Evolutionary conservation across 2,888 invertebrate species (phyloP).

Genomic region (Thereva unica): DNA sequence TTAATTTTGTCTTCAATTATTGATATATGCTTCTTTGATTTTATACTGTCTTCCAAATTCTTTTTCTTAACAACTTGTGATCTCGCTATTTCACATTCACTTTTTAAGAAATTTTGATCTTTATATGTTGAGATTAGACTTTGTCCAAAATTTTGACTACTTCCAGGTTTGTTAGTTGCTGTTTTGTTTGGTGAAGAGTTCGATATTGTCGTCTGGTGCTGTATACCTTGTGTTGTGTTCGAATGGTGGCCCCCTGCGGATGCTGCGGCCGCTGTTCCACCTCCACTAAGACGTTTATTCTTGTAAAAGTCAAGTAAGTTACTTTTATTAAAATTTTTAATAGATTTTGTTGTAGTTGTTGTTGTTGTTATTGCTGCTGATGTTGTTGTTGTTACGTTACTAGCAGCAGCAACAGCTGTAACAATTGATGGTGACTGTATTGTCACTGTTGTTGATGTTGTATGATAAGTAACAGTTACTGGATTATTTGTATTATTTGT

Average conservation of each 20-base stretch:
- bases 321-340: slow-evolving; percentile 14
- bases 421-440: slow-evolving; percentile 20
- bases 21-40: slow-evolving; percentile 34
- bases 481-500: slow-evolving; percentile 3
- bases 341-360: slow-evolving; percentile 23
- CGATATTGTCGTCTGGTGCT: slow-evolving; percentile 5
- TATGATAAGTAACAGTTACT: slow-evolving; percentile 35
- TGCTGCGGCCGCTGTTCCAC: neutral
- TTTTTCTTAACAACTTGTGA: slow-evolving; percentile 50
- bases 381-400: slow-evolving; percentile 13
- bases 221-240: slow-evolving; percentile 1
- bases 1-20: slow-evolving; percentile 40
- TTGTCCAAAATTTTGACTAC: slow-evolving; percentile 49
- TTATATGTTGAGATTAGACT: slow-evolving; percentile 50
- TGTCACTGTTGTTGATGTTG: slow-evolving; percentile 26
- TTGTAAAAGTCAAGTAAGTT: slow-evolving; percentile 34
- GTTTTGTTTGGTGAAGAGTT: neutral
- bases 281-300: slow-evolving; percentile 15
- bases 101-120: slow-evolving; percentile 55
- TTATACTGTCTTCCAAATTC: slow-evolving; percentile 35
- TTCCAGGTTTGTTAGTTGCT: slow-evolving; percentile 42
- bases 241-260: neutral
- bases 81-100: slow-evolving; percentile 56
- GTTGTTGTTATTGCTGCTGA: slow-evolving; percentile 23
- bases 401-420: slow-evolving; percentile 27